phyloP scores from a whole-genome alignment of 1,140 invertebrate genomes.

The Lycorma delicatula region DNA sequence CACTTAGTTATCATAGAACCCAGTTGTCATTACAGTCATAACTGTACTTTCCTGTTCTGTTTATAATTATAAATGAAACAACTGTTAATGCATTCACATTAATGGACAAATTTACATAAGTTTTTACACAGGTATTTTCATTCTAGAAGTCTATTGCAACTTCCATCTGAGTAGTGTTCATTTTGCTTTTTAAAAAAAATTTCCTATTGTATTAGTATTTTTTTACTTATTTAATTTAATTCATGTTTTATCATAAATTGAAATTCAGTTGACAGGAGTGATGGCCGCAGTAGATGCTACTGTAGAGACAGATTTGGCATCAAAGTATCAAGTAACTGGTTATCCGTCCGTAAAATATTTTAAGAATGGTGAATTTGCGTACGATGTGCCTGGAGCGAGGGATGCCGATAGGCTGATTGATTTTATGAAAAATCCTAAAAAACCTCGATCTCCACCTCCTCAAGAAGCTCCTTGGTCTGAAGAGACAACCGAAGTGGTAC shows the following conservation, averaged over 20 bases:
- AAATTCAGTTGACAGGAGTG: conserved; percentile 51
- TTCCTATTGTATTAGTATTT: too few relatives aligned
- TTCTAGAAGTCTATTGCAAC: too few relatives aligned
- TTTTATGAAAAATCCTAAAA: conserved; percentile 75
- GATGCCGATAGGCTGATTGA: conserved; percentile 66
- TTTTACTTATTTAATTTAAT: too few relatives aligned
- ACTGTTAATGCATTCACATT: too few relatives aligned
- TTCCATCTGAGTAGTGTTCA: too few relatives aligned
- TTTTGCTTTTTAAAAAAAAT: too few relatives aligned
- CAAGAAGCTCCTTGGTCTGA: conserved; percentile 68
- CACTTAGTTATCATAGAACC: too few relatives aligned
- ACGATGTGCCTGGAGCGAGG: conserved; percentile 60
- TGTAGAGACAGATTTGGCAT: conserved; percentile 54
- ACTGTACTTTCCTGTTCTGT: too few relatives aligned
- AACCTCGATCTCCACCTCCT: conserved; percentile 72
- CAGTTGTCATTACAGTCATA: too few relatives aligned
- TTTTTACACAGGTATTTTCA: too few relatives aligned
- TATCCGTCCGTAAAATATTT: conserved; percentile 82
- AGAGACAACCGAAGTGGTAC: conserved; percentile 60
- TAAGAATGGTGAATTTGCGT: conserved; percentile 61
- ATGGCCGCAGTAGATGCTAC: conserved; percentile 79
- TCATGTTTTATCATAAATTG: conserved; percentile 8
- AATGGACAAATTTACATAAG: too few relatives aligned
- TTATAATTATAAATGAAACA: too few relatives aligned
- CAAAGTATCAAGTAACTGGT: conserved; percentile 63